Percentiles rank a stretch among this genome's conserved stretches.
These are phyloP conservation scores for Platichthys flesus DNA, from an alignment of 2,113 vertebrate species.

Conservation along the genomic window DNA sequence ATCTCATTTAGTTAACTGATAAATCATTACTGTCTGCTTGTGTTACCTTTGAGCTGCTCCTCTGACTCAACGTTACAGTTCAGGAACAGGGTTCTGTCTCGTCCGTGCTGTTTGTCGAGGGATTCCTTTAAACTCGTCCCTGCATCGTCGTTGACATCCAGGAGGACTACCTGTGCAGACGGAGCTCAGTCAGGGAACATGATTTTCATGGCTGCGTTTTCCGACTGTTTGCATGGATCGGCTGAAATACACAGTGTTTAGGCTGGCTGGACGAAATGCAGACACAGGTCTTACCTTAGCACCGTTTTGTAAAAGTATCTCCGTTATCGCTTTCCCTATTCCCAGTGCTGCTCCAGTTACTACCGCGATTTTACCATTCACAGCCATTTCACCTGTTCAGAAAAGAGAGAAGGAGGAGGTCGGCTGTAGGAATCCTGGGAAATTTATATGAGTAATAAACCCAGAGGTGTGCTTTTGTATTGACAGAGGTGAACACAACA, in stretches of 20 bases:
- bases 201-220: no score
- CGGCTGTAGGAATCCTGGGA: neutral
- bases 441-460: no score
- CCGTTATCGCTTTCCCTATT: constrained; percentile 68
- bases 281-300: constrained; percentile 67
- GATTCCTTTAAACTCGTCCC: constrained; percentile 46
- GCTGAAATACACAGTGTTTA: no score
- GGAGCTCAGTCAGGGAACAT: neutral
- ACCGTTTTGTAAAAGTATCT: constrained; percentile 68
- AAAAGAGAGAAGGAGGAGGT: neutral
- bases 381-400: constrained; percentile 44
- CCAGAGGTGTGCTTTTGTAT: no score
- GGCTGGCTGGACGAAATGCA: neutral
- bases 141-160: constrained; percentile 68
- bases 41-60: constrained; percentile 72
- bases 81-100: constrained; percentile 56
- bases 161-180: constrained; percentile 65
- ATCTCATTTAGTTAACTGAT: no score
- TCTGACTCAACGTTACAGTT: constrained; percentile 73
- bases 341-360: constrained; percentile 77
- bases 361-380: constrained; percentile 53
- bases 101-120: constrained; percentile 55
- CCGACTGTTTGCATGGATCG: no score
- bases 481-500: no score
- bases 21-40: neutral